Evolutionary conservation across 1,140 invertebrate species (phyloP), one percentile per base, ranked within the genome.

Genomic region (Hetaerina americana): DNA sequence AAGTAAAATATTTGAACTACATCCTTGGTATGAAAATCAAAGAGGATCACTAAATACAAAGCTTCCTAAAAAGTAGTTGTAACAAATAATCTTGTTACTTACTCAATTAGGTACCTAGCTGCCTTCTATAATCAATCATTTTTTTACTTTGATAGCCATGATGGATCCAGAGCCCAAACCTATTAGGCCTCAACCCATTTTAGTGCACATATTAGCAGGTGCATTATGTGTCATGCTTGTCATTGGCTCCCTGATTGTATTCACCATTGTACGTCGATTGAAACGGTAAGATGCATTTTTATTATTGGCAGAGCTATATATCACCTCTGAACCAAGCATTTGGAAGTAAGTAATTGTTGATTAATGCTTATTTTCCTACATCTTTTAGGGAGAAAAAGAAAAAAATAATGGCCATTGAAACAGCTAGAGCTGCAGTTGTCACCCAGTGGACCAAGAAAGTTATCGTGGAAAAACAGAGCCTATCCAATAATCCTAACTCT

Each of bases 371-470:
- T 57, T 57, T 57, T n/a, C 40, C 40, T 12, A 57, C 3, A n/a
- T n/a, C n/a, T n/a, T 74, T n/a, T 66, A 82, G 88, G 66, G 89
- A 90, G 77, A 90, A 90, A 77, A 84, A 89, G 74, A 89, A 92
- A 77, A 92, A 93, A 76, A 81, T 92, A 66, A 78, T 90, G 72
- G 90, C 89, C 0, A 87, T 92, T 71, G 91, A 92, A 78, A 90
- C 90, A 0, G 88, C 89, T 0, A 81, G 88, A 70, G 88, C 88
- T 0, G 89, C 88, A 0, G 88, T 90, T 6, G 88, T 92, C 5
- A 91, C 92, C 69, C 90, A 93, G 75, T 92, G 90, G 89, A 92
- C 90, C 15, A 94, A 94, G 76, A 95, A 95, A 81, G 87, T 95
- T 0, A 92, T 94, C 25, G 91, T 96, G 1, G 92, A 95, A 74